Percentiles rank a stretch among this genome's conserved stretches.
phyloP scores from a whole-genome alignment of 2,797 vertebrate genomes.

The Podarcis siculus region DNA sequence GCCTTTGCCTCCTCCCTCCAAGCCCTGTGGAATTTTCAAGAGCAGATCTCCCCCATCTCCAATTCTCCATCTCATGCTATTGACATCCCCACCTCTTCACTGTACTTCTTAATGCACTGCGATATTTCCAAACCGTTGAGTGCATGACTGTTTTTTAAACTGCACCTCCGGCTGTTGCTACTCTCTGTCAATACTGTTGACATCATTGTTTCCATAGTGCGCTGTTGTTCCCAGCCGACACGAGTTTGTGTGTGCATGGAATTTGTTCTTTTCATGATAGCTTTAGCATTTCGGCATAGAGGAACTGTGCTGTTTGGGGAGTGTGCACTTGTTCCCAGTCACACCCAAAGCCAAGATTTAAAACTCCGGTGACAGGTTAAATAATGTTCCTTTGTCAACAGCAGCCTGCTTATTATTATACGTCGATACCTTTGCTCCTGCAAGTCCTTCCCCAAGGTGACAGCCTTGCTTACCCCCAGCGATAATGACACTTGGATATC shows the following conservation, averaged over 20 bases:
- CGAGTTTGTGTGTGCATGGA: background rate
- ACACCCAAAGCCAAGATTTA: background rate
- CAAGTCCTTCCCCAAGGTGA: background rate
- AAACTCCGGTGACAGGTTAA: background rate
- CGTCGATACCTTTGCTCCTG: background rate
- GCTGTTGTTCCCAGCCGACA: background rate
- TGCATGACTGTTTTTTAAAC: background rate
- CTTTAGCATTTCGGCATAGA: background rate
- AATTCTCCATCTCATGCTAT: background rate
- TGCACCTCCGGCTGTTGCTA: background rate
- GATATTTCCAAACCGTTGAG: conserved; percentile 16
- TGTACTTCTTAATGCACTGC: background rate
- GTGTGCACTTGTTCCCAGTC: background rate
- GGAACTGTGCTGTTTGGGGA: background rate
- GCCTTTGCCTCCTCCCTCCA: background rate
- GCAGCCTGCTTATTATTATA: background rate
- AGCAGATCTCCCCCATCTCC: background rate
- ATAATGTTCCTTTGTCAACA: background rate
- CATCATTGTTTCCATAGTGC: background rate
- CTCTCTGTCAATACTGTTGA: conserved; percentile 5
- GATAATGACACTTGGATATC: background rate
- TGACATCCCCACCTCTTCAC: background rate
- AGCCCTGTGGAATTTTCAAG: background rate
- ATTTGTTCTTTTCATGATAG: background rate
- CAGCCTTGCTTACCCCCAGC: background rate